phyloP scores from a whole-genome alignment of 30 jellyfish, hydroid and myxozoan species.

The Hydractinia symbiolongicarpus region DNA sequence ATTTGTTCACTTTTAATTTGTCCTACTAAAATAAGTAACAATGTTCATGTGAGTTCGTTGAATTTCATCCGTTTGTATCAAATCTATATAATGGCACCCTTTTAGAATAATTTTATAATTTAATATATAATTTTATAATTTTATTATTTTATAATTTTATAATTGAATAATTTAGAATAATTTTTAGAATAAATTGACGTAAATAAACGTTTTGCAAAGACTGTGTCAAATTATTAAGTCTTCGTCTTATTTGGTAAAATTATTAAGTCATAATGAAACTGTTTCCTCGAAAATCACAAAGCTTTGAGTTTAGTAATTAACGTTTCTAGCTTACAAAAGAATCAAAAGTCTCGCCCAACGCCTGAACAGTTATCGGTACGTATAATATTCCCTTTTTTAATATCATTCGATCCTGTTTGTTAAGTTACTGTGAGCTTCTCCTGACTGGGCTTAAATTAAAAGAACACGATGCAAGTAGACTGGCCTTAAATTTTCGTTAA shows the following conservation, averaged over 20 bases:
- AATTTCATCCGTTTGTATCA: not conserved
- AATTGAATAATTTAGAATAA: too few species aligned
- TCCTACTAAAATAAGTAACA: too few species aligned
- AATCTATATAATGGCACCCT: not conserved
- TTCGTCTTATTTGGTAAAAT: not conserved
- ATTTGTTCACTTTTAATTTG: not conserved
- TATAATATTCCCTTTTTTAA: not conserved
- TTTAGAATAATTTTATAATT: too few species aligned
- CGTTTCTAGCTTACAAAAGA: constrained; percentile 51
- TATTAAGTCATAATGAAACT: not conserved
- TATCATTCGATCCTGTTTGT: too few species aligned
- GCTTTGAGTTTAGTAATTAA: not conserved
- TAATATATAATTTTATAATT: too few species aligned
- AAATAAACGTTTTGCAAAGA: not conserved
- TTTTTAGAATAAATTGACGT: too few species aligned
- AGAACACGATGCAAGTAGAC: too few species aligned
- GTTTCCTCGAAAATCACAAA: not conserved
- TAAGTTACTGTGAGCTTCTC: too few species aligned
- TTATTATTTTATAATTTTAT: too few species aligned
- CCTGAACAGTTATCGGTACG: constrained; percentile 82
- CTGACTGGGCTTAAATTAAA: too few species aligned
- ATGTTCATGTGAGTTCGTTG: not conserved
- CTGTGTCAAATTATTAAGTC: not conserved
- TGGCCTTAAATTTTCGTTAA: too few species aligned
- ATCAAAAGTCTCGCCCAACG: constrained; percentile 64